Conservation (phyloP, 2,888 invertebrate species). For the Andrena haemorrhoa region DNA sequence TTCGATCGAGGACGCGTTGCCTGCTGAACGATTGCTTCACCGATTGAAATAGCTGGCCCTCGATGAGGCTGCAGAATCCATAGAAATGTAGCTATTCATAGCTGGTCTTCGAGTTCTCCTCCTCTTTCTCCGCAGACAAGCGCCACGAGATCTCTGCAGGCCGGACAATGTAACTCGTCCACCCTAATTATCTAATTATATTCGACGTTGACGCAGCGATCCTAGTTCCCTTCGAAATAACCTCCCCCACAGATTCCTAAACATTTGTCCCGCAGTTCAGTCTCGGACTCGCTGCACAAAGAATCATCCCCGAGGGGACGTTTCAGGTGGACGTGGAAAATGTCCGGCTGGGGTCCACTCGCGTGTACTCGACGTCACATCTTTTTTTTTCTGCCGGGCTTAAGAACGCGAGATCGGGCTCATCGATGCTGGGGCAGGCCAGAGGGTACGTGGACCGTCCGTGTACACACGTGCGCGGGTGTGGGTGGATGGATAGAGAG, state of each 20-base stretch:
- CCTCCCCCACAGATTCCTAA: background rate
- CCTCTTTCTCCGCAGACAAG: background rate
- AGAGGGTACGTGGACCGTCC: background rate
- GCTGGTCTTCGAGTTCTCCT: slow-evolving; percentile 3
- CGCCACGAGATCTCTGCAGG: background rate
- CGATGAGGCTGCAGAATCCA: slow-evolving; percentile 6
- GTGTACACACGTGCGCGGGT: background rate
- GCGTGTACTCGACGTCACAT: background rate
- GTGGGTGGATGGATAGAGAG: slow-evolving; percentile 41
- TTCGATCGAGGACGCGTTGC: slow-evolving; percentile 13
- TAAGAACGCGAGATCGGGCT: slow-evolving; percentile 12
- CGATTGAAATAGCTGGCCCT: slow-evolving; percentile 14
- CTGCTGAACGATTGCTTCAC: slow-evolving; percentile 10
- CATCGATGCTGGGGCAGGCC: slow-evolving; percentile 17
- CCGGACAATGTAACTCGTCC: background rate
- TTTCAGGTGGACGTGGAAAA: slow-evolving; percentile 5
- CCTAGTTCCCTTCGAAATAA: background rate
- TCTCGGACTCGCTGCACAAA: background rate
- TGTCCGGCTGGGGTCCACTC: slow-evolving; percentile 5
- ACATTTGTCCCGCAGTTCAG: too few species aligned
- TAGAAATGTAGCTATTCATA: slow-evolving; percentile 23
- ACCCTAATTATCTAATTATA: background rate
- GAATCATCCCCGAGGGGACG: background rate
- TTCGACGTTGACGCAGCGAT: background rate
- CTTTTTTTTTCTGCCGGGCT: background rate